Conservation (phyloP, 2,888 invertebrate genomes). For the Tetrapedia diversipes region DNA sequence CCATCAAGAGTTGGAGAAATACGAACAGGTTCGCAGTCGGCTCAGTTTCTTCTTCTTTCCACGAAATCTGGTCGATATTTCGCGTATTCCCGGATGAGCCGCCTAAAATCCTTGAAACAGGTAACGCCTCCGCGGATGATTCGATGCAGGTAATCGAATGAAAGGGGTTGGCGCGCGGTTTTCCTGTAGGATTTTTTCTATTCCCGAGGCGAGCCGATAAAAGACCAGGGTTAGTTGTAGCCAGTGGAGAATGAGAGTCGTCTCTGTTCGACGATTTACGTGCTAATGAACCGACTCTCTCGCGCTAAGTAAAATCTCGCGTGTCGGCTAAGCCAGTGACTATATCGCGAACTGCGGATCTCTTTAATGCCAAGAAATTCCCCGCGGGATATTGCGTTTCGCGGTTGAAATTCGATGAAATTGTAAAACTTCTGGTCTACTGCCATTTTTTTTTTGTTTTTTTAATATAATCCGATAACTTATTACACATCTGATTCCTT, state of each 20-base stretch:
- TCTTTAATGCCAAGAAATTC: constrained; percentile 48
- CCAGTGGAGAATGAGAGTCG: constrained; percentile 10
- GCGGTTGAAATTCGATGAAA: constrained; percentile 44
- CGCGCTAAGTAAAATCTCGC: constrained; percentile 77
- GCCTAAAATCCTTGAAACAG: neutral
- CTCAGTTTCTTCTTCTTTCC: too few species aligned
- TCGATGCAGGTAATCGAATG: constrained; percentile 26
- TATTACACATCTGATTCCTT: neutral
- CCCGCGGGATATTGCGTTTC: constrained; percentile 30
- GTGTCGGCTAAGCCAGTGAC: constrained; percentile 59
- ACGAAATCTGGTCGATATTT: neutral
- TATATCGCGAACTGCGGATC: constrained; percentile 59
- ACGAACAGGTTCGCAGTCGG: constrained; percentile 94
- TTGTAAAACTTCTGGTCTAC: constrained; percentile 4
- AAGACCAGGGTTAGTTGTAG: constrained; percentile 18
- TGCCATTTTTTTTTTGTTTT: neutral
- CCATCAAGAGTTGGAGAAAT: constrained; percentile 99
- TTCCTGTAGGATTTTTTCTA: neutral
- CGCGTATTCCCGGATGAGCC: neutral
- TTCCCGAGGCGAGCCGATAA: constrained; percentile 43
- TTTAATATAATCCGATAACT: neutral
- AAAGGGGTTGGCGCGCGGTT: constrained; percentile 9
- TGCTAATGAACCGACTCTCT: constrained; percentile 74
- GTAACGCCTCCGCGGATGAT: neutral
- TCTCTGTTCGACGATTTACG: constrained; percentile 69